These are phyloP conservation scores for Drosophila elegans DNA, from an alignment of 1,140 invertebrate species.

Conservation along the genomic window DNA sequence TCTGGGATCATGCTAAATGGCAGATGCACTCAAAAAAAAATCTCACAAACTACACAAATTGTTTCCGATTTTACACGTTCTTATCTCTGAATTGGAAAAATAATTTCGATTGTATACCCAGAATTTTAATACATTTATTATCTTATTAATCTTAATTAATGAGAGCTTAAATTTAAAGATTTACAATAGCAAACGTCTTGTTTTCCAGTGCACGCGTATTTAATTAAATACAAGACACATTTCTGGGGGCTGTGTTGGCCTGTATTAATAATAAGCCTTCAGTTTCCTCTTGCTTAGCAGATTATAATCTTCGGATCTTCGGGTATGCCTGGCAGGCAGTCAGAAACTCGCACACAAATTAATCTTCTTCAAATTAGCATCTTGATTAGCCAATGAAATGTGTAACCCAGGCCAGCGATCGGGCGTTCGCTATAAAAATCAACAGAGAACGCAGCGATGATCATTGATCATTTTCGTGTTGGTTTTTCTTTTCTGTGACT, in stretches of 20 bases:
- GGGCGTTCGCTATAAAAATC: slow-evolving; percentile 72
- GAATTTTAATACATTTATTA: too few relatives aligned
- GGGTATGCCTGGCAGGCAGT: slow-evolving; percentile 48
- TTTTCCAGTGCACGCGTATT: slow-evolving; percentile 38
- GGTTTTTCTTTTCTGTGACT: slow-evolving; percentile 28
- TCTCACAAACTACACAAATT: too few relatives aligned
- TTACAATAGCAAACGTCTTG: too few relatives aligned
- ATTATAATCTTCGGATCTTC: slow-evolving; percentile 58
- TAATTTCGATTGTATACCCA: too few relatives aligned
- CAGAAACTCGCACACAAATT: slow-evolving; percentile 74
- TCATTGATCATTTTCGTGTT: slow-evolving; percentile 75
- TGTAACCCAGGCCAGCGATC: slow-evolving; percentile 68
- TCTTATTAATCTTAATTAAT: too few relatives aligned
- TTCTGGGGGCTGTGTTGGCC: slow-evolving; percentile 37
- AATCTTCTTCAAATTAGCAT: slow-evolving; percentile 84
- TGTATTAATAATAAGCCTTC: slow-evolving; percentile 71
- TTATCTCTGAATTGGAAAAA: too few relatives aligned
- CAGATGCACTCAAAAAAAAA: slow-evolving; percentile 5
- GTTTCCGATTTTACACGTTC: too few relatives aligned
- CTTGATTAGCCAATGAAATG: slow-evolving; percentile 84
- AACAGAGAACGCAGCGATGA: slow-evolving; percentile 69
- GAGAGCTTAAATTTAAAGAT: background rate
- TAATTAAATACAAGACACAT: slow-evolving; percentile 71
- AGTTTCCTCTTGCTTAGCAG: slow-evolving; percentile 61
- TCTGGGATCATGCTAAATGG: slow-evolving; percentile 36